Evolutionary conservation across 2,888 invertebrate genomes (phyloP).

Genomic region (Diaperis boleti): DNA sequence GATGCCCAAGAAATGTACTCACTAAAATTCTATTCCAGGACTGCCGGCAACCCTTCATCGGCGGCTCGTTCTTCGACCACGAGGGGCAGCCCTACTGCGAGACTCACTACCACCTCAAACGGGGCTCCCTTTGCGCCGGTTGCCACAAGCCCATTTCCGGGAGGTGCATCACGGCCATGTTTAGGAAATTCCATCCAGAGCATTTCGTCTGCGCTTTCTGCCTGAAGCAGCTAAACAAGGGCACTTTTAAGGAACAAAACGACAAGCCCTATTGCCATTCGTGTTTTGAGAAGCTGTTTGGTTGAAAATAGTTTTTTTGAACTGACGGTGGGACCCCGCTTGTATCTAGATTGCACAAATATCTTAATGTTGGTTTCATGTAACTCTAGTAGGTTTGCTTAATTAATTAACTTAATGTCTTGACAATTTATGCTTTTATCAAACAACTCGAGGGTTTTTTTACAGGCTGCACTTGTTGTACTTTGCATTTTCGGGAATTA

Average conservation of each 20-base stretch:
- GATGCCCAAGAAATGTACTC: no score
- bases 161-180: slow-evolving; percentile 99
- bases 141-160: slow-evolving; percentile 98
- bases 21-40: slow-evolving; percentile 76
- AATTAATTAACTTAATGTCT: slow-evolving; percentile 25
- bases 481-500: slow-evolving; percentile 29
- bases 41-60: slow-evolving; percentile 96
- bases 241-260: slow-evolving; percentile 99
- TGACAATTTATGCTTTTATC: slow-evolving; percentile 9
- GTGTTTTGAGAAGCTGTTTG: slow-evolving; percentile 97
- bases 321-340: slow-evolving; percentile 14
- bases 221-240: slow-evolving; percentile 96
- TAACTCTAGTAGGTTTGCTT: slow-evolving; percentile 23
- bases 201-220: slow-evolving; percentile 99
- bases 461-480: slow-evolving; percentile 36
- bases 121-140: slow-evolving; percentile 97
- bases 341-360: slow-evolving; percentile 11
- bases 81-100: slow-evolving; percentile 99
- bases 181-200: slow-evolving; percentile 98
- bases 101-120: slow-evolving; percentile 97
- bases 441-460: slow-evolving; percentile 3
- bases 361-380: slow-evolving; percentile 23
- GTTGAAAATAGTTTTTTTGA: no score
- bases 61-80: slow-evolving; percentile 98
- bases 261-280: slow-evolving; percentile 98